Percentiles rank a stretch among this genome's conserved stretches.
Conservation (phyloP, 2,797 vertebrate genomes). For the Pachyuromys duprasi region DNA sequence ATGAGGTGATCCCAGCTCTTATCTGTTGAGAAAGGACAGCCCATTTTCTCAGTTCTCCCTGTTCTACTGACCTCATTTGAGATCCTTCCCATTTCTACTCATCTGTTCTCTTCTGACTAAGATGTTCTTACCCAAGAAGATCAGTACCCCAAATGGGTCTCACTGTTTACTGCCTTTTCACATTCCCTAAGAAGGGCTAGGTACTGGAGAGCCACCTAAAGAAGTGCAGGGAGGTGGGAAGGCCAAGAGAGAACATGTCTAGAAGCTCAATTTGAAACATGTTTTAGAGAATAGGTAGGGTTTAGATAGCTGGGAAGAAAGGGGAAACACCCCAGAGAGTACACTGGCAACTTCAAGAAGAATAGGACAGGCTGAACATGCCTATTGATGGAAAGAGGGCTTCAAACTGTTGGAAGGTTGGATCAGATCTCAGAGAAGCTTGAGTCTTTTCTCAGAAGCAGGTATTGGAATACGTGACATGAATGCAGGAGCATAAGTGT, state of each 20-base stretch:
- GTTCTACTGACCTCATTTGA: background rate
- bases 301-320: background rate
- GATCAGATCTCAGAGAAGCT: background rate
- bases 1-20: background rate
- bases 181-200: background rate
- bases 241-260: background rate
- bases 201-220: background rate
- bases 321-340: background rate
- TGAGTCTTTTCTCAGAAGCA: background rate
- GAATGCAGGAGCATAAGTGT: background rate
- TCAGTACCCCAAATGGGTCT: background rate
- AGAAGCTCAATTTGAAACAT: background rate
- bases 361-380: background rate
- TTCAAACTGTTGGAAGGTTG: background rate
- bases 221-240: background rate
- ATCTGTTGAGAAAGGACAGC: background rate
- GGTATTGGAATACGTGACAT: background rate
- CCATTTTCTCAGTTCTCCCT: rapidly evolving
- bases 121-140: background rate
- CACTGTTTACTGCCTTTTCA: background rate
- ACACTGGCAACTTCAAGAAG: background rate
- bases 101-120: background rate
- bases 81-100: background rate
- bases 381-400: background rate
- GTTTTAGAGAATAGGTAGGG: background rate